Base-by-base conservation (phyloP, 1,140 invertebrate species). In the Magallana angulata region DNA sequence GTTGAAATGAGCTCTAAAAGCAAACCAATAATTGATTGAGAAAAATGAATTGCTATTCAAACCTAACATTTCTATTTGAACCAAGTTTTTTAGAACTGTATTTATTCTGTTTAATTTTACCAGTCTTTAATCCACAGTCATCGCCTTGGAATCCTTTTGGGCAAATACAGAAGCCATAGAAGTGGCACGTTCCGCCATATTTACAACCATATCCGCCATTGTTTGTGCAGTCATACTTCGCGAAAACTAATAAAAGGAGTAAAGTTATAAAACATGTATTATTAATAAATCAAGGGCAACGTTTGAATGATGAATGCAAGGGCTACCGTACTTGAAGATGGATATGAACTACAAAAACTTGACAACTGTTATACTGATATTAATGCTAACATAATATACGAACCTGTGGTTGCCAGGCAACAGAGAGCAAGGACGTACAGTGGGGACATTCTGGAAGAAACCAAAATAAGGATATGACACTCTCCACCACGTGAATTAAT, bases 101-200 rank as follows among this genome's bases (percentile, higher is more conserved):
- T 48, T 48, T 48, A 48, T 48, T 48, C 36, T 48, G 5, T 48
- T 48, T 11, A 48, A 24, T 9, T 9, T 36, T 36, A 76, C 68
- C 68, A 5, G 68, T 76, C 36, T 76, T 76, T 76, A 76, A 30
- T 0, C 68, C 68, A 12, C 68, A 76, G 36, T 76, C 68, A 0
- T 76, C 7, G 12, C 68, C 68, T 30, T 76, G 68, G 30, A 76
- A 76, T 12, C 68, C 68, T 30, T 76, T 76, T 18, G 68, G 68
- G 36, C 68, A 76, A 12, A 76, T 76, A 76, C 68, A 76, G 68
- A 76, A 76, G 68, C 68, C 68, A 30, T 76, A 76, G 68, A 76
- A 76, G 24, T 76, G 68, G 14, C 68, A 76, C 24, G 30, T 76
- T 9, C 68, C 68, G 24, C 68, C 68, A 12, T 76, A 36, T 76